These are phyloP conservation scores for Heliconius ismenius DNA, from an alignment of 2,888 invertebrate genomes.

Conservation along the genomic window DNA sequence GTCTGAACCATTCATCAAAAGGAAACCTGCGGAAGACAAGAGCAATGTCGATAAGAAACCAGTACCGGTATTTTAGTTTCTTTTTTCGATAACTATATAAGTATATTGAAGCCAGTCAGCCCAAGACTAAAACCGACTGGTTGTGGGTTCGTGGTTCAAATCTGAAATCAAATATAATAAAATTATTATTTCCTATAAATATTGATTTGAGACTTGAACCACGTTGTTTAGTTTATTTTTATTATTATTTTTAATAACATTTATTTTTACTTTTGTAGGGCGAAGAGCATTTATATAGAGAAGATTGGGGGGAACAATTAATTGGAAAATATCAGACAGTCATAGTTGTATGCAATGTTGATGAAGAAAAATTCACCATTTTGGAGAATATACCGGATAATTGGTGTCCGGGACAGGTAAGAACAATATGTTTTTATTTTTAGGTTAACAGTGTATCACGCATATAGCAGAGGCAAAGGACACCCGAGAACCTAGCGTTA, in stretches of 20 bases:
- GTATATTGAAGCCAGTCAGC: no score
- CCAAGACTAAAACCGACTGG: no score
- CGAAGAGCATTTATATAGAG: conserved; percentile 85
- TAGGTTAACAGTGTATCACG: background rate
- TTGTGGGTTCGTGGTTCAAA: no score
- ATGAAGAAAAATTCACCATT: conserved; percentile 80
- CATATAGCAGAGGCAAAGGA: no score
- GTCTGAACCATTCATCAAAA: conserved; percentile 87
- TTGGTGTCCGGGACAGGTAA: conserved; percentile 83
- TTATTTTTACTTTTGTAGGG: conserved; percentile 76
- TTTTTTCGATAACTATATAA: no score
- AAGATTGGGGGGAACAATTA: conserved; percentile 93
- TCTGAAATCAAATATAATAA: no score
- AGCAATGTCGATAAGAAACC: conserved; percentile 36
- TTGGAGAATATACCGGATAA: conserved; percentile 82
- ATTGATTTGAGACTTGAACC: no score
- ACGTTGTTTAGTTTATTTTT: no score
- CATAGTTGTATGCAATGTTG: conserved; percentile 85
- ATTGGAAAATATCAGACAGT: conserved; percentile 87
- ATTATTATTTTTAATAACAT: background rate
- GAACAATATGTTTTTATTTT: background rate
- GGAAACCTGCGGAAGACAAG: conserved; percentile 68
- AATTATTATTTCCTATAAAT: no score
- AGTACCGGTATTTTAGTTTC: conserved; percentile 35
- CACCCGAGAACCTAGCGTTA: no score